Evolutionary conservation across 2,797 vertebrate species (phyloP).

Genomic region (Anabacerthia variegaticeps): DNA sequence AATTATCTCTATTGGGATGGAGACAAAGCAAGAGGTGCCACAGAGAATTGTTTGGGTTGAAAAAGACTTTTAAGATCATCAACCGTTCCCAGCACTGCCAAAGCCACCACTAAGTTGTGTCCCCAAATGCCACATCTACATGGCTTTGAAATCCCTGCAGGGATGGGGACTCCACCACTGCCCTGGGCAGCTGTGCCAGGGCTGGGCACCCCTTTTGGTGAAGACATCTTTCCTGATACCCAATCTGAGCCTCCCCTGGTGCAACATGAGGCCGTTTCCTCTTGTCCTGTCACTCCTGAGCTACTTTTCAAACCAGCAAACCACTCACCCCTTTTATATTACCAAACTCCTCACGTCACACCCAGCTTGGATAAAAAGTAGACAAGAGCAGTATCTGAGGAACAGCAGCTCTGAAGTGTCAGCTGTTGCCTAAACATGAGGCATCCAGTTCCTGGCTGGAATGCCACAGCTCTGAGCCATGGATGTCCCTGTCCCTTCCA

Average conservation of each 20-base stretch:
- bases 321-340: background rate
- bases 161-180: background rate
- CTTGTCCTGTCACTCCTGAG: background rate
- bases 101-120: background rate
- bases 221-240: background rate
- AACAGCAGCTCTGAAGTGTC: background rate
- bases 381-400: background rate
- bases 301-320: background rate
- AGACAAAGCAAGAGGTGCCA: background rate
- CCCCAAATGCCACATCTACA: background rate
- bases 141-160: background rate
- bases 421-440: fast-evolving
- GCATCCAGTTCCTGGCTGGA: background rate
- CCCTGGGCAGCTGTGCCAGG: background rate
- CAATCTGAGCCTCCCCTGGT: background rate
- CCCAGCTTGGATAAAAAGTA: background rate
- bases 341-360: background rate
- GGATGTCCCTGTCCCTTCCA: background rate
- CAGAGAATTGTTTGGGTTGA: background rate
- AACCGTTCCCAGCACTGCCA: background rate
- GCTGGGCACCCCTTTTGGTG: background rate
- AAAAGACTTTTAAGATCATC: background rate
- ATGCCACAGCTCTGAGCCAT: fast-evolving
- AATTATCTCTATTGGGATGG: background rate
- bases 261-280: fast-evolving